phyloP scores from a whole-genome alignment of 1,140 invertebrate genomes.

The Idris sp. region DNA sequence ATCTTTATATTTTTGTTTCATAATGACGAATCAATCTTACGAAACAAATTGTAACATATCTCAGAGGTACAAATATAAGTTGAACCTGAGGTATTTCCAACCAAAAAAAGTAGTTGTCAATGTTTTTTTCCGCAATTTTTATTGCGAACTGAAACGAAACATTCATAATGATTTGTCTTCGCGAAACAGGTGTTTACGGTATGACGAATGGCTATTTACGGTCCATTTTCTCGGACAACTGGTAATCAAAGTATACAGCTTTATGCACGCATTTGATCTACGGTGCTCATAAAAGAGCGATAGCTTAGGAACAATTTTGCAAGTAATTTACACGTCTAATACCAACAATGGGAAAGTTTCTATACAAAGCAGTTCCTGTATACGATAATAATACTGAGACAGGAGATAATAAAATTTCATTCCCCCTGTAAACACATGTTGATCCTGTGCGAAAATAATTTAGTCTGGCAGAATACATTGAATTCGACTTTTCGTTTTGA shows the following conservation, averaged over 20 bases:
- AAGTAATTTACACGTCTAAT: constrained; percentile 45
- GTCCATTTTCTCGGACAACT: constrained; percentile 1
- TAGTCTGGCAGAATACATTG: constrained; percentile 8
- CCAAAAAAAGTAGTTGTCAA: too few relatives aligned
- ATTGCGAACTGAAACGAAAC: neutral
- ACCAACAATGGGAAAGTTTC: constrained; percentile 37
- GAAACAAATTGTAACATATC: too few relatives aligned
- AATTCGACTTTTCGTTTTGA: constrained; percentile 23
- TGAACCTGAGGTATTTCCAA: too few relatives aligned
- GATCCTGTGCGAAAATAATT: constrained; percentile 25
- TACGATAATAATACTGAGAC: constrained; percentile 41
- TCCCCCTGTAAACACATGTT: constrained; percentile 38
- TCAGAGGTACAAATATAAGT: too few relatives aligned
- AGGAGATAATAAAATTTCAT: constrained; percentile 45
- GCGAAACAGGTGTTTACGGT: constrained; percentile 9
- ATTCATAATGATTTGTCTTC: too few relatives aligned
- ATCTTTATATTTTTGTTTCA: too few relatives aligned
- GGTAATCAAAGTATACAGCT: constrained; percentile 26
- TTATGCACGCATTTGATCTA: constrained; percentile 27
- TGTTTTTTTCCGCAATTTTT: too few relatives aligned
- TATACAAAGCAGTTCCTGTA: constrained; percentile 43
- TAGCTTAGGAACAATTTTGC: constrained; percentile 45
- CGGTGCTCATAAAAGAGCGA: constrained; percentile 43
- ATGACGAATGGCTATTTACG: constrained; percentile 15
- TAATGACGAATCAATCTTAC: too few relatives aligned